Base-by-base conservation (phyloP, 1,140 invertebrate genomes). In the Acromyrmex charruanus region DNA sequence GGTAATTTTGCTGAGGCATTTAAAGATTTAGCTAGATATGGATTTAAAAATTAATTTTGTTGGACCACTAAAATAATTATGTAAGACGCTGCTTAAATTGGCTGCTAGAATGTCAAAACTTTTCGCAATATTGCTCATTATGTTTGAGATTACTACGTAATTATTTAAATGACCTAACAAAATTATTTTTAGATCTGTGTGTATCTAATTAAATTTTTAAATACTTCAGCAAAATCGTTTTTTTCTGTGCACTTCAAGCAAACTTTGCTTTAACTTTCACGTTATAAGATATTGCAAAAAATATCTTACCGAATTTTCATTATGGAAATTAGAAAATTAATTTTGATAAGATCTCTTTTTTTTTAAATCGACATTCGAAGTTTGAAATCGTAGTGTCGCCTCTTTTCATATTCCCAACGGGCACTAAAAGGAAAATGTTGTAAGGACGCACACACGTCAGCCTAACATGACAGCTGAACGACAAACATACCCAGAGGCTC, bases 391-490 rank as follows among this genome's bases (percentile, higher is more conserved):
- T 44, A 28, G 18, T 5, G 18, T 12, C 10, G n/a, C 2, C 18
- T 49, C 18, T 18, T 21, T 49, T 25, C 7, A 59, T 18, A 21
- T 61, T 84, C 18, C 14, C 49, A 14, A n/a, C 4, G 9, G 14
- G 39, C 4, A 63, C n/a, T 75, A 84, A 75, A 84, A 84, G 71
- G 80, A 71, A 74, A 84, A 21, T n/a, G 69, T 75, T 72, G 69
- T 75, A 84, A 75, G 25, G 31, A 74, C 21, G 35, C 58, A 49
- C 58, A 53, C 14, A 44, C 49, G 58, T 77, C 63, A 14, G n/a
- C 53, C 18, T 77, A 72, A 86, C 75, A 18, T 10, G 61, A 71
- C 68, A 68, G 88, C 18, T 81, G 53, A 89, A 84, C 16, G 77
- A 90, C 61, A 63, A 44, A 31, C 55, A 6, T 59, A 61, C 58